A percentile compares a stretch with the other conserved stretches of the same genome.
Evolutionary conservation across 2,888 invertebrate species (phyloP).

Genomic region (Ashinkailepas kermadecensis): DNA sequence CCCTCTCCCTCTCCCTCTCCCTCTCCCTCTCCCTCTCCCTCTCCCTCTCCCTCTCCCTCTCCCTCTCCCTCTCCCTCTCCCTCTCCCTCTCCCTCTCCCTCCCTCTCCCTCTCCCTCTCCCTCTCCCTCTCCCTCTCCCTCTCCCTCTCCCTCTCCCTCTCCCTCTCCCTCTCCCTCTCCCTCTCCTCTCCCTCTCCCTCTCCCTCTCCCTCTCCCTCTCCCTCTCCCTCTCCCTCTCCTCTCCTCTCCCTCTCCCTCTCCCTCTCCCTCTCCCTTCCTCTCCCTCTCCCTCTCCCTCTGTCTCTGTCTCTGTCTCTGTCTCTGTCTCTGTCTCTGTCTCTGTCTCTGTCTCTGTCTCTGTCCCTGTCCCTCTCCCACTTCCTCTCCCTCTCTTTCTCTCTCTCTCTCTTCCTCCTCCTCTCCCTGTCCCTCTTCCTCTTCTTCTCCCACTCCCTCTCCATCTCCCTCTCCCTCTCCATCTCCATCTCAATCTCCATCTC

Average conservation of each 20-base stretch:
- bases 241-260: not conserved
- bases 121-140: constrained; percentile 24
- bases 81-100: not conserved
- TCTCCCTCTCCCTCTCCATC: not conserved
- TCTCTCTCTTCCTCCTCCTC: not conserved
- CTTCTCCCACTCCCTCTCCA: constrained; percentile 14
- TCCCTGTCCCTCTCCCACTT: too few species aligned
- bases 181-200: too few species aligned
- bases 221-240: too few species aligned
- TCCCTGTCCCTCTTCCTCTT: constrained; percentile 23
- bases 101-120: constrained; percentile 21
- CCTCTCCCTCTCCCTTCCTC: constrained; percentile 25
- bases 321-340: too few species aligned
- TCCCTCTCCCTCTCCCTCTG: not conserved
- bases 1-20: too few species aligned
- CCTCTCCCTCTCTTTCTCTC: too few species aligned
- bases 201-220: too few species aligned
- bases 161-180: not conserved
- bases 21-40: too few species aligned
- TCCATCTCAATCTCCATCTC: not conserved
- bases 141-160: not conserved
- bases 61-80: too few species aligned
- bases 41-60: too few species aligned
- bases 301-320: too few species aligned
- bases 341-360: too few species aligned